These are phyloP conservation scores for Dromococcyx pavoninus DNA, from an alignment of 2,797 vertebrate species.

Conservation along the genomic window DNA sequence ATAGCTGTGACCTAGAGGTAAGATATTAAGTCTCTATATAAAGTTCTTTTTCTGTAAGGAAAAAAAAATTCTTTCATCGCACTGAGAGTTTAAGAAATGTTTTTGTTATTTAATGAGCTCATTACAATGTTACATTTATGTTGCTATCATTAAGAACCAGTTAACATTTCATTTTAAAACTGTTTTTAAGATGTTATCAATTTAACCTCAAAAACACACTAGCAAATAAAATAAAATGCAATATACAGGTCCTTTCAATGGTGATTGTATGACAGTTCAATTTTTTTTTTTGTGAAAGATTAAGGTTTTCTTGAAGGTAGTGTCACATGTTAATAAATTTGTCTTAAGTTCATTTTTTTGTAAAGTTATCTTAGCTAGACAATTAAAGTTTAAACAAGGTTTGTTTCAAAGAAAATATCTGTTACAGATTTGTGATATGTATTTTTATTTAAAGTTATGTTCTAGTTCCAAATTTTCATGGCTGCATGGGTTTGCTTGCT, in stretches of 20 bases:
- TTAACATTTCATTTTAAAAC: neutral
- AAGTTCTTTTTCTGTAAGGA: neutral
- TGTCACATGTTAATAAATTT: neutral
- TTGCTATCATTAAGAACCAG: neutral
- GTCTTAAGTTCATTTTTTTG: neutral
- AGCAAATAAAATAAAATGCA: neutral
- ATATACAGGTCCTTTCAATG: neutral
- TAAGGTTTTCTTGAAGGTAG: neutral
- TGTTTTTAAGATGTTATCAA: neutral
- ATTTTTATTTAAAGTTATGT: neutral
- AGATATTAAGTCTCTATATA: conserved; percentile 19
- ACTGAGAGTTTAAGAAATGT: neutral
- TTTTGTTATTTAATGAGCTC: neutral
- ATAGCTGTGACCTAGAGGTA: conserved; percentile 92
- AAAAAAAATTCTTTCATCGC: neutral
- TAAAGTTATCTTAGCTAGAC: neutral
- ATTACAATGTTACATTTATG: neutral
- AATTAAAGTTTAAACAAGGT: neutral
- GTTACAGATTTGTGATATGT: neutral
- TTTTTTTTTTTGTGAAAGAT: neutral
- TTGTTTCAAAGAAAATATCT: neutral
- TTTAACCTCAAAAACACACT: neutral
- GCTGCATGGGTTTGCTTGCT: neutral
- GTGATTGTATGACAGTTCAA: neutral
- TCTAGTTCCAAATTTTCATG: neutral